Evolutionary conservation across 2,113 vertebrate genomes (phyloP), one percentile per base, ranked within the genome.

Genomic region (Rynchops niger): DNA sequence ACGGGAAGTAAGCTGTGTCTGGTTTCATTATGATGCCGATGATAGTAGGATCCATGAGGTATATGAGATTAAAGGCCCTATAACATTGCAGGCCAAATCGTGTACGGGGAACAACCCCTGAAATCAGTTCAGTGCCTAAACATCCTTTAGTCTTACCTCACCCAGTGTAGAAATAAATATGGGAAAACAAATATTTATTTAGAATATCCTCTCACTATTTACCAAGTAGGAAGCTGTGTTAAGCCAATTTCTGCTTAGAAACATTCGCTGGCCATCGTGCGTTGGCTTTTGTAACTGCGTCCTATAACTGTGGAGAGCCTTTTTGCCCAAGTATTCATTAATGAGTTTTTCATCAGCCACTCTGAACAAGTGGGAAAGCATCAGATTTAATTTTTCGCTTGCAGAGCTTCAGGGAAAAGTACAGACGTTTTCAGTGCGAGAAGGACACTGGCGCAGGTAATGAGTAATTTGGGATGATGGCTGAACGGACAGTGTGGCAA

Each of bases 1-100:
- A 97, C 9, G 50, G 96, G 97, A 98, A 98, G 95, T 97, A 77
- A 96, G 56, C 36, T 49, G 82, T 97, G 98, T 98, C 98, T 98
- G 96, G 96, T 98, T 98, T 98, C 97, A 82, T 96, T 97, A 97
- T 98, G 97, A 97, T 94, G 55, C 42, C 67, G 73, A 93, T 93
- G 50, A 76, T 79, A 70, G 55, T n/a, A 66, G 89, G 70, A 88
- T 96, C 82, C 78, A 70, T 16, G 6, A 62, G 29, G 42, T 91
- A 52, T 43, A 59, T 63, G 62, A 95, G 74, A 67, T 85, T 80
- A 90, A 93, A 95, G 88, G 26, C 78, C 56, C 42, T 63, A 2
- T 53, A 90, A 63, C 19, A 2, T 80, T 21, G 55, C 30, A 83
- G 67, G 70, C 59, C 80, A 66, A 86, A 93, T 82, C 9, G 9